phyloP scores from a whole-genome alignment of 2,888 invertebrate genomes.

The Urechis unicinctus region DNA sequence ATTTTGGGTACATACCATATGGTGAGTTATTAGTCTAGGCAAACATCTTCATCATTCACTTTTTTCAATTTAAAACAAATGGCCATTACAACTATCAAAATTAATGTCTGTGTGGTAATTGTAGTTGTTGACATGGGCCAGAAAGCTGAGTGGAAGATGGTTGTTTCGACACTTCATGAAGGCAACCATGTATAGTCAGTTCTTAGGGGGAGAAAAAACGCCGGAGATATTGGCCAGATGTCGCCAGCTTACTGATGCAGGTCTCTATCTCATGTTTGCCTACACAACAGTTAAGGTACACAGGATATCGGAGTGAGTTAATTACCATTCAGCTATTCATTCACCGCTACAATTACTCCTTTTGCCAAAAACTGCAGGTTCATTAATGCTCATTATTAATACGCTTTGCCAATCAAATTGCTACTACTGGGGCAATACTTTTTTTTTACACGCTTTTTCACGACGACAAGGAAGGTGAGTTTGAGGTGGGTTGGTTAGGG shows the following conservation, averaged over 20 bases:
- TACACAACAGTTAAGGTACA: constrained; percentile 20
- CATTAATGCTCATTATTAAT: no score
- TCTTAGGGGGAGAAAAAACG: constrained; percentile 51
- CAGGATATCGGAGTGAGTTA: constrained; percentile 4
- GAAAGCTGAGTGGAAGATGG: constrained; percentile 31
- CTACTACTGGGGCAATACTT: no score
- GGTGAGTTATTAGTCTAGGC: no score
- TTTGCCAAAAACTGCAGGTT: no score
- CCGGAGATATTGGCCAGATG: constrained; percentile 26
- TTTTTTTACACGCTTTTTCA: no score
- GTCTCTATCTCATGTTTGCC: constrained; percentile 19
- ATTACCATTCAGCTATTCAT: not conserved
- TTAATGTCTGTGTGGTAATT: not conserved
- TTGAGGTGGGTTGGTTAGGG: no score
- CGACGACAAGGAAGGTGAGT: no score
- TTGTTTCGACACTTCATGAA: constrained; percentile 37
- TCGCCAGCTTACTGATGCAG: constrained; percentile 1
- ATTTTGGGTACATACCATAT: no score
- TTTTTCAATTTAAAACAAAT: no score
- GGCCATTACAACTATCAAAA: no score
- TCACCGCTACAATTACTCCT: not conserved
- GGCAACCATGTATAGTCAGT: constrained; percentile 52
- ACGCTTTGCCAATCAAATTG: no score
- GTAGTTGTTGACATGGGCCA: not conserved
- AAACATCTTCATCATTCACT: no score